These are phyloP conservation scores for Dicrostonyx torquatus DNA, from an alignment of 2,797 vertebrate genomes.

Conservation along the genomic window DNA sequence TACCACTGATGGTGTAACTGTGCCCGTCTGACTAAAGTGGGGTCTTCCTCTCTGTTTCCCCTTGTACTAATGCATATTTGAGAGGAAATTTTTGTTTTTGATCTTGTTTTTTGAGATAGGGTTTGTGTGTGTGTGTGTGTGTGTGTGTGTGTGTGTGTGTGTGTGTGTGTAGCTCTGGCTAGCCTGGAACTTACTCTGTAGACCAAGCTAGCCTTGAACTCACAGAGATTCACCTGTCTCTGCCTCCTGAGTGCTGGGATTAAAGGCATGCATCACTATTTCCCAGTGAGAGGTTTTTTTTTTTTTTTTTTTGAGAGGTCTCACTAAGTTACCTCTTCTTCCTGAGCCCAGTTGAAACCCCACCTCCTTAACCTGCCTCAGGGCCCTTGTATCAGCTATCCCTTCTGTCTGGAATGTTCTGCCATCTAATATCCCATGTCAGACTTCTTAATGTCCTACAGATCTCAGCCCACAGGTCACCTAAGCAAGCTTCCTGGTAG, in stretches of 20 bases:
- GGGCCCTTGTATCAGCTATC: neutral
- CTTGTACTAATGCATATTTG: neutral
- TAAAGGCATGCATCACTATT: neutral
- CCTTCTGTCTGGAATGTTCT: slow-evolving; percentile 13
- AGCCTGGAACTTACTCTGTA: neutral
- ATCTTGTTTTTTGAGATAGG: neutral
- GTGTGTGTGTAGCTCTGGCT: neutral
- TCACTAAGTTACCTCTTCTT: neutral
- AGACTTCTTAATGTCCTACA: slow-evolving; percentile 7
- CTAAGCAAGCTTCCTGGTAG: neutral
- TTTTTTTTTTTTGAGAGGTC: neutral
- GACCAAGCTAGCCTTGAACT: neutral
- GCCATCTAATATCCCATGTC: neutral
- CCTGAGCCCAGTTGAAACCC: slow-evolving; percentile 22
- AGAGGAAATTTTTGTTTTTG: neutral
- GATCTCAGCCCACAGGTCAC: neutral
- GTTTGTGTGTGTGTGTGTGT: neutral
- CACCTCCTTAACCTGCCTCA: neutral
- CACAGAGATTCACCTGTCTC: neutral
- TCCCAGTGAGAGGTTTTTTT: neutral
- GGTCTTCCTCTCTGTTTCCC: neutral
- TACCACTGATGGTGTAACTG: neutral
- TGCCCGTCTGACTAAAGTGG: neutral
- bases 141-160: neutral
- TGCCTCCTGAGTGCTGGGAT: neutral